These are phyloP conservation scores for Synergus itoensis DNA, from an alignment of 2,888 invertebrate species.

Conservation along the genomic window DNA sequence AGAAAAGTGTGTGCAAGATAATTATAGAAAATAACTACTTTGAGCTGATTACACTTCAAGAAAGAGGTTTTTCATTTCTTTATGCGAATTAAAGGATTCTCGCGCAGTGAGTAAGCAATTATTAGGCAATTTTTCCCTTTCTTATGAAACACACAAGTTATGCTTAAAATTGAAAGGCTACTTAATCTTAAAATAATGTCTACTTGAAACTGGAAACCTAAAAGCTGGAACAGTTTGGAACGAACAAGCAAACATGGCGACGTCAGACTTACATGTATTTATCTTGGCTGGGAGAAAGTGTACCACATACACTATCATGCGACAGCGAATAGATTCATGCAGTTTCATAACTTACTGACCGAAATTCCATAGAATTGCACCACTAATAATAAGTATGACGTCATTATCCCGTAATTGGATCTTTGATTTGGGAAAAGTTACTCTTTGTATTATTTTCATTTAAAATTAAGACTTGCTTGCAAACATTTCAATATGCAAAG, in stretches of 20 bases:
- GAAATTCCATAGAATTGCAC: slow-evolving; percentile 74
- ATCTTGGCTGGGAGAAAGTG: slow-evolving; percentile 70
- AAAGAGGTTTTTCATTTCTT: not conserved
- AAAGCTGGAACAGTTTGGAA: not conserved
- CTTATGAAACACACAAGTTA: not conserved
- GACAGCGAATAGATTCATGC: slow-evolving; percentile 70
- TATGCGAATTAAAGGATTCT: slow-evolving; percentile 9
- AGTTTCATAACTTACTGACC: slow-evolving; percentile 75
- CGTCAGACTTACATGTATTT: slow-evolving; percentile 54
- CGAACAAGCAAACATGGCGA: slow-evolving; percentile 3
- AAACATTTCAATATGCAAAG: not conserved
- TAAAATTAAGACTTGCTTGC: not conserved
- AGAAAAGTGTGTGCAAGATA: slow-evolving; percentile 12
- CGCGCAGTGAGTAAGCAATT: not conserved
- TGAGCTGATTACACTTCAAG: not conserved
- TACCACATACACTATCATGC: slow-evolving; percentile 59
- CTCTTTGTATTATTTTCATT: not conserved
- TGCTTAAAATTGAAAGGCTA: not conserved
- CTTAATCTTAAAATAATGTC: not conserved
- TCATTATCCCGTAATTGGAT: slow-evolving; percentile 65
- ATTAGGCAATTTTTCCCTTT: not conserved
- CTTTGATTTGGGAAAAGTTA: slow-evolving; percentile 13
- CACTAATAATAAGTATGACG: slow-evolving; percentile 71
- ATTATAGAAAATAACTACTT: not conserved
- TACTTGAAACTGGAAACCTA: not conserved